A percentile compares a stretch with the other conserved stretches of the same genome.
These are phyloP conservation scores for Apoda limacodes DNA, from an alignment of 2,888 invertebrate genomes.

Conservation along the genomic window DNA sequence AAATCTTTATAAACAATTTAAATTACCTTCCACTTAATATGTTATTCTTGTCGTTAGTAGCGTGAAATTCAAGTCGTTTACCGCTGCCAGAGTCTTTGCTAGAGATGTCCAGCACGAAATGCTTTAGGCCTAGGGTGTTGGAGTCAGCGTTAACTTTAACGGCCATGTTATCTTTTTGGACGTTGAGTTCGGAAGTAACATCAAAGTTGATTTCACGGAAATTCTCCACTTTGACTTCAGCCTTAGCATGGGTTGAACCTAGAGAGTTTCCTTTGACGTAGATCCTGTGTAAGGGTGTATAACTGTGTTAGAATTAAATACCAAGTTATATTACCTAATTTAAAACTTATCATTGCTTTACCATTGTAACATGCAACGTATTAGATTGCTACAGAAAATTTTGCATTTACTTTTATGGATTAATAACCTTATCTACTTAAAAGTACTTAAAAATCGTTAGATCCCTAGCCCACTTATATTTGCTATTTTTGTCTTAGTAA, in stretches of 20 bases:
- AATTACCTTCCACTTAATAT: slow-evolving; percentile 76
- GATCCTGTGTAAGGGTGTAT: slow-evolving; percentile 33
- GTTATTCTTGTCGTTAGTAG: slow-evolving; percentile 74
- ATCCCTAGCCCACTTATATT: no score
- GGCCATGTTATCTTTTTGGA: slow-evolving; percentile 74
- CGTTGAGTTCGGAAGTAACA: slow-evolving; percentile 61
- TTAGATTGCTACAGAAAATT: no score
- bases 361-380: no score
- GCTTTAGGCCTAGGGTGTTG: slow-evolving; percentile 72
- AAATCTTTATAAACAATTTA: no score
- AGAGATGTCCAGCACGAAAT: slow-evolving; percentile 72
- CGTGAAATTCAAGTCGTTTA: slow-evolving; percentile 73
- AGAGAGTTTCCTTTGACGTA: slow-evolving; percentile 46
- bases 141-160: slow-evolving; percentile 73
- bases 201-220: slow-evolving; percentile 65
- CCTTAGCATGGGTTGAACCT: slow-evolving; percentile 69
- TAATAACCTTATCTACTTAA: no score
- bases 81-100: slow-evolving; percentile 71
- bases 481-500: no score
- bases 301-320: no score
- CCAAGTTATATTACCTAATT: no score
- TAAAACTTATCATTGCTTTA: no score
- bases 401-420: no score
- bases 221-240: slow-evolving; percentile 66
- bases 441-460: no score